Conservation (phyloP, 2,797 vertebrate species). For the Oreochromis mossambicus region DNA sequence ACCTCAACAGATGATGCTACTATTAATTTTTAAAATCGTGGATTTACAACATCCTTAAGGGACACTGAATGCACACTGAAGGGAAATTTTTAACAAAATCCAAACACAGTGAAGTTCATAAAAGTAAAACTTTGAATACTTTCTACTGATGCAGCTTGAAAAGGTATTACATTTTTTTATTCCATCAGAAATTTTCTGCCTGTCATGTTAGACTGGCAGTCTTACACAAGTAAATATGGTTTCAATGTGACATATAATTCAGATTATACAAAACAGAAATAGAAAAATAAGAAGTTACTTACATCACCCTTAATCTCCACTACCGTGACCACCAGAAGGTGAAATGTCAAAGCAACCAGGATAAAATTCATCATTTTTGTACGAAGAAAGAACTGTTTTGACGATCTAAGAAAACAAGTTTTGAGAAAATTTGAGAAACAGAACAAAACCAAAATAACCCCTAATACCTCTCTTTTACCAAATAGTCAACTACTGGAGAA, state of each 20-base stretch:
- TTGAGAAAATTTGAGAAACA: no score
- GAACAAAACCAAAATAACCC: no score
- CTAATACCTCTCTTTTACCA: no score
- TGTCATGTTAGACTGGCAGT: fast-evolving
- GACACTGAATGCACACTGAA: neutral
- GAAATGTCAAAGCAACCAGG: neutral
- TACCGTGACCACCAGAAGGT: fast-evolving
- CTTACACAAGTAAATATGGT: fast-evolving
- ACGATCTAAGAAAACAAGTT: no score
- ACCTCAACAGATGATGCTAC: neutral
- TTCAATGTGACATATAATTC: fast-evolving
- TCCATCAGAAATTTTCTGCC: fast-evolving
- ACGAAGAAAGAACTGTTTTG: no score
- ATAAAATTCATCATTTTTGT: neutral
- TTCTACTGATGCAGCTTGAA: neutral
- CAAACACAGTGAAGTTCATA: neutral
- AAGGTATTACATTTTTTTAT: neutral
- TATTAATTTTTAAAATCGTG: fast-evolving
- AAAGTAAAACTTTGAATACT: neutral
- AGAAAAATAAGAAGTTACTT: neutral
- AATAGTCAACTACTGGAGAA: no score
- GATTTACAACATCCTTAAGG: fast-evolving
- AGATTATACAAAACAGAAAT: neutral
- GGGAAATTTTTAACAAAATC: fast-evolving
- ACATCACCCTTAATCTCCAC: neutral